Evolutionary conservation across 2,113 vertebrate species (phyloP).

Genomic region (Mus spicilegus): DNA sequence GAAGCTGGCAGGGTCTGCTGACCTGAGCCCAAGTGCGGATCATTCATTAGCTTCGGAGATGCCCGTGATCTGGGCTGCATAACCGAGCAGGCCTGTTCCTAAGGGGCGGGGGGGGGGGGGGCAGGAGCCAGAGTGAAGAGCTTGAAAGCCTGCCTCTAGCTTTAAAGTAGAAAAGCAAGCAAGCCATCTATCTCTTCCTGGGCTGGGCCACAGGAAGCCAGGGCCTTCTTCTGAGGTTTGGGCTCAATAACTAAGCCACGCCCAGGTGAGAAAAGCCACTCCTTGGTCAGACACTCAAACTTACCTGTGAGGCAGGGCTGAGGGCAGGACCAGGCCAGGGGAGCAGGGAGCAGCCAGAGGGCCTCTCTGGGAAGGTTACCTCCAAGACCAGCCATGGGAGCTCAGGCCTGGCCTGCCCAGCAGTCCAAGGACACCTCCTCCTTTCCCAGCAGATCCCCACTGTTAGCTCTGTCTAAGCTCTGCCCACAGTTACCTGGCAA

Average conservation of each 20-base stretch:
- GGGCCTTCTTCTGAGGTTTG: background rate
- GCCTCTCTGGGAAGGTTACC: background rate
- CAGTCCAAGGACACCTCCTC: background rate
- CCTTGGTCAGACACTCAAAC: too few relatives aligned
- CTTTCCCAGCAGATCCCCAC: background rate
- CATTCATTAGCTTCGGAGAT: constrained; percentile 62
- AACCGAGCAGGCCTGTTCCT: background rate
- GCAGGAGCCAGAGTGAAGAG: background rate
- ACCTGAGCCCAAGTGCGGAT: constrained; percentile 22
- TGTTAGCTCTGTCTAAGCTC: too few relatives aligned
- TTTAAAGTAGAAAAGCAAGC: constrained; percentile 41
- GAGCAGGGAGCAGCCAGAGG: background rate
- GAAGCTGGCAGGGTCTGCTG: constrained; percentile 61
- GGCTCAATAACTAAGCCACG: background rate
- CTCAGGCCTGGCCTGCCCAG: background rate
- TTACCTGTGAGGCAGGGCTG: background rate
- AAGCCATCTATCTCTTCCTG: background rate
- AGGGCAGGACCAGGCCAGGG: background rate
- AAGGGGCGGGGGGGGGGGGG: constrained; percentile 34
- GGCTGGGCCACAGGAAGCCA: background rate
- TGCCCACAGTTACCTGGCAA: too few relatives aligned
- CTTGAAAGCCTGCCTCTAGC: constrained; percentile 21
- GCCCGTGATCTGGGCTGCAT: background rate
- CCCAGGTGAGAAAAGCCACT: background rate
- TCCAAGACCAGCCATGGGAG: background rate